Percentiles rank a stretch among this genome's conserved stretches.
Conservation (phyloP, 2,797 vertebrate species). For the Argya squamiceps region DNA sequence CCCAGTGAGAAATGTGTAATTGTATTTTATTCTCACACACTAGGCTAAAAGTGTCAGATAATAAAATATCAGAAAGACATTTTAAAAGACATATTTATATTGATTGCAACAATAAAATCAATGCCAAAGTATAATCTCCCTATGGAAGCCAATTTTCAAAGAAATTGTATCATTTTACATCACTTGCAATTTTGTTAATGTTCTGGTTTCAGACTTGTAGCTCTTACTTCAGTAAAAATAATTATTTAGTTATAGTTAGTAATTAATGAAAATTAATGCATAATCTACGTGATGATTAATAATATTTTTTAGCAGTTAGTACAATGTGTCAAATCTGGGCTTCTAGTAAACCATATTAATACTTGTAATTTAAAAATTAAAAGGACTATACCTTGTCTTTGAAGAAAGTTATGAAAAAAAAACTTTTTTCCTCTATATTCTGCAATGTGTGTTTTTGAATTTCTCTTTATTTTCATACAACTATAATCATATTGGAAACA, state of each 20-base stretch:
- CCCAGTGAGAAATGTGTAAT: slow-evolving; percentile 3
- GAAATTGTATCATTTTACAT: neutral
- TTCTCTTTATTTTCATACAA: neutral
- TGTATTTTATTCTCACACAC: neutral
- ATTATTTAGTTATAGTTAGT: neutral
- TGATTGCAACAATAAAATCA: neutral
- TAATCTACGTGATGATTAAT: neutral
- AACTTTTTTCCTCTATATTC: neutral
- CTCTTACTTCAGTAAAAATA: neutral
- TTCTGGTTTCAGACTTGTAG: neutral
- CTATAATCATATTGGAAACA: neutral
- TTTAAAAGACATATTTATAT: neutral
- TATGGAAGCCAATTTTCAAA: neutral
- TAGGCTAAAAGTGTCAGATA: neutral
- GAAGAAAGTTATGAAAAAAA: neutral
- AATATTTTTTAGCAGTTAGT: neutral
- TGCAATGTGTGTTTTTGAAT: neutral
- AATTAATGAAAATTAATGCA: neutral
- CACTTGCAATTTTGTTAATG: neutral
- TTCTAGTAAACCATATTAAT: neutral
- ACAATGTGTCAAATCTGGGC: neutral
- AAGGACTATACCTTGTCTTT: neutral
- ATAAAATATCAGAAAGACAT: neutral
- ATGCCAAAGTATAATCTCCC: neutral
- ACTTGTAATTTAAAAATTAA: neutral